A percentile compares a stretch with the other conserved stretches of the same genome.
phyloP scores from a whole-genome alignment of 2,797 vertebrate species.

The Rhodeus uyekii region DNA sequence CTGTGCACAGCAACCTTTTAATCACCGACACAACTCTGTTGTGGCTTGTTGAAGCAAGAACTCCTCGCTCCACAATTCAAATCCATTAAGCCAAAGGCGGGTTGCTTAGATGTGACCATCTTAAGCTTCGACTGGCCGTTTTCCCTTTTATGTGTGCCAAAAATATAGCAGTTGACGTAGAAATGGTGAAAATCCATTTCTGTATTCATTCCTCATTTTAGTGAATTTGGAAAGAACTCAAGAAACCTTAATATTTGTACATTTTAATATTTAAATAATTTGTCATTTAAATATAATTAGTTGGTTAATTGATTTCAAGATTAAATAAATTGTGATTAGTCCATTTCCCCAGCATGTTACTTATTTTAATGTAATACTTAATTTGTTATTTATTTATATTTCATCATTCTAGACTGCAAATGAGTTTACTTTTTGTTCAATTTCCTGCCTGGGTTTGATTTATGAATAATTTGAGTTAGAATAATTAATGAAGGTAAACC shows the following conservation, averaged over 20 bases:
- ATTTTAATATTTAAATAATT: background rate
- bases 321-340: background rate
- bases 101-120: constrained; percentile 22
- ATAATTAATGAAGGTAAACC: background rate
- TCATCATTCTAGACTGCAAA: background rate
- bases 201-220: background rate
- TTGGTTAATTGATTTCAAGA: background rate
- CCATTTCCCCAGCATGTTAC: background rate
- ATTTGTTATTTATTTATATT: background rate
- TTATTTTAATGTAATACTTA: background rate
- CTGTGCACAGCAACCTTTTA: constrained; percentile 23
- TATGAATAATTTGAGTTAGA: background rate
- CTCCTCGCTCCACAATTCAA: constrained; percentile 41
- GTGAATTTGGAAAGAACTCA: background rate
- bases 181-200: background rate
- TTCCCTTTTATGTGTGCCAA: background rate
- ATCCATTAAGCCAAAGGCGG: constrained; percentile 22
- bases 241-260: background rate
- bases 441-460: background rate
- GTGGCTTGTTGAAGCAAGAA: constrained; percentile 26
- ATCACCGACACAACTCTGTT: constrained; percentile 14
- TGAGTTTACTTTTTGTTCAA: background rate
- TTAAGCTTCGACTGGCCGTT: background rate
- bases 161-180: background rate
- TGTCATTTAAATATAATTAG: background rate